phyloP scores from a whole-genome alignment of 2,113 vertebrate species.

The Dromiciops gliroides region DNA sequence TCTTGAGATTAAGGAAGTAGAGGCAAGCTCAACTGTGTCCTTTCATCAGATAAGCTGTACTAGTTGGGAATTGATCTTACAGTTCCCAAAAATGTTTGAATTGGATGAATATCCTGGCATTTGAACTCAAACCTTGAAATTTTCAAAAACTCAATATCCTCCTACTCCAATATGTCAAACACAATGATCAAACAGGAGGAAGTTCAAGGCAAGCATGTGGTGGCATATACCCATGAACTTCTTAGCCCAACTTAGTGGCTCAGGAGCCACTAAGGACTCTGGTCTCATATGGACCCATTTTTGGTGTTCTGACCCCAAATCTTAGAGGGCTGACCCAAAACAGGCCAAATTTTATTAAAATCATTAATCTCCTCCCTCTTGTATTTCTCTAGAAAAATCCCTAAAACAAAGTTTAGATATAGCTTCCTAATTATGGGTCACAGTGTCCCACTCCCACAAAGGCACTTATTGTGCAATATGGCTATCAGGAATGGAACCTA shows the following conservation, averaged over 20 bases:
- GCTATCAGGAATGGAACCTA: neutral
- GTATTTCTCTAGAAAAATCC: neutral
- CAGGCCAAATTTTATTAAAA: neutral
- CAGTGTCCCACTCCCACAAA: too few species aligned
- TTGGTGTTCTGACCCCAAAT: neutral
- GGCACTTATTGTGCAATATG: neutral
- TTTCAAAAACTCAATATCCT: neutral
- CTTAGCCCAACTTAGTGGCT: neutral
- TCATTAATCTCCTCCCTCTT: neutral
- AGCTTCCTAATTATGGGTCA: neutral
- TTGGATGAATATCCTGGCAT: neutral
- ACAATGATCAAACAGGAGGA: neutral
- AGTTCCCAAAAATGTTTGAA: neutral
- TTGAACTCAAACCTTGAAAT: neutral
- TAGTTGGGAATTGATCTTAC: neutral
- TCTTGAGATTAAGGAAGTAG: neutral
- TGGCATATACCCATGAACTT: neutral
- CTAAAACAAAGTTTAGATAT: neutral
- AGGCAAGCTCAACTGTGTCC: neutral
- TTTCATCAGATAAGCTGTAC: neutral
- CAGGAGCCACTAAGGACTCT: neutral
- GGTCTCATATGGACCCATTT: neutral
- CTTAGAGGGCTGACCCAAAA: neutral
- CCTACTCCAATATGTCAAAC: neutral
- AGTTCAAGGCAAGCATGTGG: neutral